Conservation (phyloP, 2,797 vertebrate genomes). For the Tapera naevia region DNA sequence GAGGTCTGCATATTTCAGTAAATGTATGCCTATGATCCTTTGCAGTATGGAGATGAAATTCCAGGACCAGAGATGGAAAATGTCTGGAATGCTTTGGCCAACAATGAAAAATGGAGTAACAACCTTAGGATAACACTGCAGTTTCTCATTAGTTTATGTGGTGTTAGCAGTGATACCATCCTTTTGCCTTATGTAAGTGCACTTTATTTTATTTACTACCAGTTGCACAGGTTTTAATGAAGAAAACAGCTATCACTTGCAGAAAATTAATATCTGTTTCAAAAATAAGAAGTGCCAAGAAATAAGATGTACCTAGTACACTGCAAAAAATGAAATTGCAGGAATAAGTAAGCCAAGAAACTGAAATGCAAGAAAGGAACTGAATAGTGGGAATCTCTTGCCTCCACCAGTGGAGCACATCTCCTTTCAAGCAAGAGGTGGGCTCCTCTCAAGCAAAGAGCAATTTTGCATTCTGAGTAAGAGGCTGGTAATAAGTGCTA, state of each 20-base stretch:
- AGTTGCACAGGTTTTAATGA: background rate
- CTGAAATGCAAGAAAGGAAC: background rate
- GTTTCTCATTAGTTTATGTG: constrained; percentile 97
- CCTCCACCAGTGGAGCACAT: background rate
- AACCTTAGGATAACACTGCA: constrained; percentile 93
- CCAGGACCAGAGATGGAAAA: constrained; percentile 97
- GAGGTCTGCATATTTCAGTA: background rate
- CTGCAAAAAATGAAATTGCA: background rate
- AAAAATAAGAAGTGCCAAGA: background rate
- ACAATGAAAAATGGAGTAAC: constrained; percentile 98
- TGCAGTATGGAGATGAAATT: constrained; percentile 96
- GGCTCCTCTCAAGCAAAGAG: background rate
- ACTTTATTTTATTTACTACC: background rate
- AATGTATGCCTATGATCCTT: background rate
- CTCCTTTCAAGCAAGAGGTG: background rate
- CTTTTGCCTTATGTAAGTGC: constrained; percentile 91
- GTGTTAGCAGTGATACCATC: constrained; percentile 96
- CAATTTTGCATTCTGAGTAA: background rate
- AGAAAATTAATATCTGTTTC: background rate
- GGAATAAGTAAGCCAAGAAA: background rate
- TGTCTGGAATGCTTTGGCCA: constrained; percentile 96
- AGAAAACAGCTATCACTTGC: background rate
- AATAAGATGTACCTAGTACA: background rate
- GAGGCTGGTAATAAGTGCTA: background rate
- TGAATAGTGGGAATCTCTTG: background rate